Conservation (phyloP, 2,888 invertebrate species). For the Pedicia rivosa region DNA sequence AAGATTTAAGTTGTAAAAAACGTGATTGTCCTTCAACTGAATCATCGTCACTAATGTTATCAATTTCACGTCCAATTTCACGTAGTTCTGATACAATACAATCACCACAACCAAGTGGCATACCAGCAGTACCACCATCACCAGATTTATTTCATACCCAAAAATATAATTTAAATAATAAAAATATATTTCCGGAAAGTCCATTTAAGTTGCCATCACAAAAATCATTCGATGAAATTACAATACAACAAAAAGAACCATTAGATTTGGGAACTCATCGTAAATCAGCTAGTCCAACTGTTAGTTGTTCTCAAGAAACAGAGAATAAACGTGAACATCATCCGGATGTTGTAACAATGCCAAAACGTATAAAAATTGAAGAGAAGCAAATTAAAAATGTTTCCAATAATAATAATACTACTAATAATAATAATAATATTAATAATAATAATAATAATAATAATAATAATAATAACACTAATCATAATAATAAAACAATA, state of each 20-base stretch:
- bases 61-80: constrained; percentile 38
- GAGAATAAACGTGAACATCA: constrained; percentile 32
- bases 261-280: constrained; percentile 48
- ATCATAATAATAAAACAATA: neutral
- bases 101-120: constrained; percentile 56
- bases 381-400: constrained; percentile 31
- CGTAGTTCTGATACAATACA: constrained; percentile 55
- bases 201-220: constrained; percentile 13
- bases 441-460: neutral
- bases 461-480: neutral
- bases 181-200: constrained; percentile 17
- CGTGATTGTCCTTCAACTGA: constrained; percentile 12
- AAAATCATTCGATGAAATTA: neutral
- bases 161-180: constrained; percentile 12
- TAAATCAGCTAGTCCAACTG: constrained; percentile 53
- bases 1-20: constrained; percentile 42
- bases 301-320: constrained; percentile 60
- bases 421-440: constrained; percentile 1
- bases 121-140: constrained; percentile 51
- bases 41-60: neutral
- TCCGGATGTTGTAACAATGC: constrained; percentile 27
- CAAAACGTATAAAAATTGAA: constrained; percentile 34
- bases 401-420: neutral
- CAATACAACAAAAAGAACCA: constrained; percentile 41
- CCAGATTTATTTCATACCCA: constrained; percentile 44